These are phyloP conservation scores for Ifrita kowaldi DNA, from an alignment of 2,113 vertebrate species.

Conservation along the genomic window DNA sequence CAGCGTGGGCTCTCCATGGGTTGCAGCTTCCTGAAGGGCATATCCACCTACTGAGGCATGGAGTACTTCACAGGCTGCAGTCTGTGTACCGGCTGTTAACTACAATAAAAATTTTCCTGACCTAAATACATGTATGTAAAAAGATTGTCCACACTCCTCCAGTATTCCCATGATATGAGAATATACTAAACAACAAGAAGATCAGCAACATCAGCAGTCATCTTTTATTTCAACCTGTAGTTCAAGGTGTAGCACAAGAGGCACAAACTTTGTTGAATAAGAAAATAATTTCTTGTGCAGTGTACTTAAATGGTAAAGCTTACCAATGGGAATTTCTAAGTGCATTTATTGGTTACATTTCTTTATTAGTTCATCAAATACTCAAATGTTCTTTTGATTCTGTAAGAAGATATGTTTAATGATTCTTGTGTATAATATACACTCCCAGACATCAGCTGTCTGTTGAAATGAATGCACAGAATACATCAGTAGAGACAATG, in stretches of 20 bases:
- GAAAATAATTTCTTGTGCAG: neutral
- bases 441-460: neutral
- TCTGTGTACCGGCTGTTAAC: neutral
- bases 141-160: neutral
- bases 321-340: neutral
- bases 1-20: accelerated
- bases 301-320: neutral
- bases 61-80: neutral
- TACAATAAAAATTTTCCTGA: neutral
- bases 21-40: neutral
- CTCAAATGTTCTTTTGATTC: neutral
- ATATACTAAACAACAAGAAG: neutral
- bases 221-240: neutral
- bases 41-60: neutral
- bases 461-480: neutral
- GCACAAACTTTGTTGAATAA: neutral
- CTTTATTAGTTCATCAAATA: neutral
- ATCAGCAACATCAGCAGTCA: neutral
- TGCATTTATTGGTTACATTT: neutral
- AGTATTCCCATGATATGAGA: neutral
- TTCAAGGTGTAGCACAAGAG: neutral
- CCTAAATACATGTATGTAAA: neutral
- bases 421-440: neutral
- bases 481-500: neutral
- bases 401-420: neutral